phyloP scores from a whole-genome alignment of 2,888 invertebrate species.

The Andrena bicolor region DNA sequence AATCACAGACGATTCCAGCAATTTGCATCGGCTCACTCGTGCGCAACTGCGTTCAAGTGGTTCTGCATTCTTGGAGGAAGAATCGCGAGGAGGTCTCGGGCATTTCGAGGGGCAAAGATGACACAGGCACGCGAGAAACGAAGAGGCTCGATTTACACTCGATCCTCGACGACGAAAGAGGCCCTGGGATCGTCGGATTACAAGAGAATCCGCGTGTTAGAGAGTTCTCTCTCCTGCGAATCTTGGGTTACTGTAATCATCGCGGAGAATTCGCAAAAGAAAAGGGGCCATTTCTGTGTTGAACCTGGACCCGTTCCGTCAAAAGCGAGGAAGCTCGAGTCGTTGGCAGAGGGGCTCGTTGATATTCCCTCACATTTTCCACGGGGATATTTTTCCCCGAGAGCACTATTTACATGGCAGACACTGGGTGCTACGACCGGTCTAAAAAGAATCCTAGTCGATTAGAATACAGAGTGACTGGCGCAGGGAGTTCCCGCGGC shows the following conservation, averaged over 20 bases:
- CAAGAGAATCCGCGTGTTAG: slow-evolving; percentile 2
- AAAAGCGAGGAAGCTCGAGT: slow-evolving; percentile 12
- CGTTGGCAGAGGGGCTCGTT: slow-evolving; percentile 19
- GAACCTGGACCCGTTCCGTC: slow-evolving; percentile 11
- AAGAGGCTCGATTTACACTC: slow-evolving; percentile 34
- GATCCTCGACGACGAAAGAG: slow-evolving; percentile 12
- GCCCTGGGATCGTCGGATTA: slow-evolving; percentile 19
- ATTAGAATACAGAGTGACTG: slow-evolving; percentile 47
- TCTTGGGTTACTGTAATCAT: slow-evolving; percentile 34
- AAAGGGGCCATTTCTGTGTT: slow-evolving; percentile 16
- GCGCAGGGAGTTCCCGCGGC: background rate
- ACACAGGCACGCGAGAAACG: slow-evolving; percentile 9
- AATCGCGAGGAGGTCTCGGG: background rate
- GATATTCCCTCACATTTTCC: slow-evolving; percentile 25
- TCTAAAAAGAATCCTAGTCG: slow-evolving; percentile 31
- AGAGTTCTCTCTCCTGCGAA: slow-evolving; percentile 6
- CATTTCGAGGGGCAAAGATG: background rate
- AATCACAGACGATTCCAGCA: slow-evolving; percentile 14
- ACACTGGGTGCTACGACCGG: slow-evolving; percentile 18
- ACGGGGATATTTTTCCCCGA: slow-evolving; percentile 14
- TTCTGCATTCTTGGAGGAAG: background rate
- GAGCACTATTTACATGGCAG: slow-evolving; percentile 41
- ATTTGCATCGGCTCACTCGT: slow-evolving; percentile 5
- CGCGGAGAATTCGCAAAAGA: slow-evolving; percentile 17
- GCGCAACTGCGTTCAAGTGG: background rate